Evolutionary conservation across 1,140 invertebrate species (phyloP).

Genomic region (Mycetomoellerius zeteki): DNA sequence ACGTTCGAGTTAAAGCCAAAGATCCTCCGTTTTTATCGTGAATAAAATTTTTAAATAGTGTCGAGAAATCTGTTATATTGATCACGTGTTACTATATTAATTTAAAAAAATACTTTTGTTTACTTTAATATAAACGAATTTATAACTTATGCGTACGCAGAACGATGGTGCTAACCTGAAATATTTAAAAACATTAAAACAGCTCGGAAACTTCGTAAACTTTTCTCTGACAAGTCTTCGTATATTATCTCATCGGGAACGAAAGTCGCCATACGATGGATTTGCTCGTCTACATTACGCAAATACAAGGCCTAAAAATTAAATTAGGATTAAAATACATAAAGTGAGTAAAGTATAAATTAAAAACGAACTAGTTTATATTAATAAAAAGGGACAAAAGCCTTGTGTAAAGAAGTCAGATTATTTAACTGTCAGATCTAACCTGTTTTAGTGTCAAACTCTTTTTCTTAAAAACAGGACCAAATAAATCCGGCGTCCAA

Average conservation of each 20-base stretch:
- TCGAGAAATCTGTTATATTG: conserved; percentile 68
- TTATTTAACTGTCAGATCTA: conserved; percentile 29
- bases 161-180: conserved; percentile 47
- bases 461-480: conserved; percentile 70
- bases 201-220: conserved; percentile 49
- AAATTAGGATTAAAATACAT: background rate
- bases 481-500: conserved; percentile 75
- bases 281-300: conserved; percentile 47
- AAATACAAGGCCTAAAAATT: conserved; percentile 61
- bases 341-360: background rate
- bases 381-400: background rate
- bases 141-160: background rate
- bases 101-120: background rate
- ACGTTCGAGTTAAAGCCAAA: conserved; percentile 65
- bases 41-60: conserved; percentile 71
- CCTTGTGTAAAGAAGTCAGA: background rate
- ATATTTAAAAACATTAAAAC: conserved; percentile 68
- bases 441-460: conserved; percentile 74
- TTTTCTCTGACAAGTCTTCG: conserved; percentile 60
- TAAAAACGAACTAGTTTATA: background rate
- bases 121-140: background rate
- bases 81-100: background rate
- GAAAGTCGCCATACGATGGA: conserved; percentile 72
- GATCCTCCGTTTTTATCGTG: conserved; percentile 76
- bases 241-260: conserved; percentile 76